Evolutionary conservation across 2,888 invertebrate genomes (phyloP).

Genomic region (Microplitis deprimator): DNA sequence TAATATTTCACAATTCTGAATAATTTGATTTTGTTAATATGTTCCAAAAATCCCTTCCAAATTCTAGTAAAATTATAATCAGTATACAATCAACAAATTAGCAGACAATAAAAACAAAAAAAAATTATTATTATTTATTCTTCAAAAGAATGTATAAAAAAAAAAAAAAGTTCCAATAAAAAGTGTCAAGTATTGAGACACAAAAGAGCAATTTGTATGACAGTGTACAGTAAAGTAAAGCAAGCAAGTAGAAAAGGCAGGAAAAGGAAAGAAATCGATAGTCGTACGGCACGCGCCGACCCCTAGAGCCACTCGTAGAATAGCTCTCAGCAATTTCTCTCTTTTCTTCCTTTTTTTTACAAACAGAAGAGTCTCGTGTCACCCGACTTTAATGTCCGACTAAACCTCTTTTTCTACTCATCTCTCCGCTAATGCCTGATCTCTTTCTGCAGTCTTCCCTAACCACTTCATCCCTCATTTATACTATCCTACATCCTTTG

Average conservation of each 20-base stretch:
- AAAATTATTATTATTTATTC: no score
- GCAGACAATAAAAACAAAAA: no score
- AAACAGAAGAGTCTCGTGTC: background rate
- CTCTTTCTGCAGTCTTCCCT: slow-evolving; percentile 48
- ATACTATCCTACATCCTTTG: slow-evolving; percentile 60
- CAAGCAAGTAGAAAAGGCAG: slow-evolving; percentile 36
- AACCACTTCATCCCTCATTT: slow-evolving; percentile 54
- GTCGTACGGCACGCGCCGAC: slow-evolving; percentile 55
- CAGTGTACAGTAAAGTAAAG: slow-evolving; percentile 24
- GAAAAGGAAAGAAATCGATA: slow-evolving; percentile 55
- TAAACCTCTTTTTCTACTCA: slow-evolving; percentile 16
- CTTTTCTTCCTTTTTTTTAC: background rate
- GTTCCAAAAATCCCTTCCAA: no score
- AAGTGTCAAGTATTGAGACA: slow-evolving; percentile 18
- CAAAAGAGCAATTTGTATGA: slow-evolving; percentile 27
- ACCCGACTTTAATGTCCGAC: background rate
- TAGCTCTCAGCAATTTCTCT: slow-evolving; percentile 15
- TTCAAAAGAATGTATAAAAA: no score
- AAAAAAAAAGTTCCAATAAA: slow-evolving; percentile 13
- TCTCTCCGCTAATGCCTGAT: slow-evolving; percentile 17
- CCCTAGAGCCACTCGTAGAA: slow-evolving; percentile 39
- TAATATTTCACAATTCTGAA: no score
- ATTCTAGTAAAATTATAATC: no score
- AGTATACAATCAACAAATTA: no score
- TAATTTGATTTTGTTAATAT: no score